Conservation (phyloP, 2,113 vertebrate genomes). For the Heloderma charlesbogerti region DNA sequence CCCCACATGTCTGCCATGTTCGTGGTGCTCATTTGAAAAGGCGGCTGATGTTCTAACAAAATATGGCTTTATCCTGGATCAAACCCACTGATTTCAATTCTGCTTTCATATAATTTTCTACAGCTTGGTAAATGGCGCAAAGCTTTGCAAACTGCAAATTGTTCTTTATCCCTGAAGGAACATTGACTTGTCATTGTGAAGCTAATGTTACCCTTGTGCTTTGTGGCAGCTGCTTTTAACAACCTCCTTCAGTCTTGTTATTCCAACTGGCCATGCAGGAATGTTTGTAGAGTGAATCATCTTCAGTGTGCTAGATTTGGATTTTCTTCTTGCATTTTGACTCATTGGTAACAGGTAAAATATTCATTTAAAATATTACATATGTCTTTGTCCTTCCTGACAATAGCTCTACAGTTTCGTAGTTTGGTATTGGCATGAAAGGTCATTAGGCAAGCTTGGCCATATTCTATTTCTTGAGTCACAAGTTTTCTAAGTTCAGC, state of each 20-base stretch:
- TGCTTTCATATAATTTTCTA: background rate
- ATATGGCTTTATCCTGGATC: background rate
- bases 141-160: background rate
- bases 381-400: background rate
- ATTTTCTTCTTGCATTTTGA: background rate
- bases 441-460: background rate
- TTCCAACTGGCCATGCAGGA: background rate
- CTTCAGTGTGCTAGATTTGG: background rate
- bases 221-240: background rate
- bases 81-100: background rate
- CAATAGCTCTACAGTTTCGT: background rate
- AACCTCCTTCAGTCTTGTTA: accelerated
- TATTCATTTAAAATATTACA: background rate
- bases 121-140: background rate
- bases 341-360: background rate
- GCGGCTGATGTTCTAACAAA: background rate
- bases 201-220: background rate
- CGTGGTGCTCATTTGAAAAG: background rate
- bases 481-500: background rate
- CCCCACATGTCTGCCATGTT: background rate
- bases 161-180: background rate
- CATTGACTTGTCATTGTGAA: background rate
- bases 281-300: background rate
- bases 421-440: background rate
- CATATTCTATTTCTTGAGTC: background rate